Evolutionary conservation across 2,113 vertebrate genomes (phyloP).

Genomic region (Ictalurus furcatus): DNA sequence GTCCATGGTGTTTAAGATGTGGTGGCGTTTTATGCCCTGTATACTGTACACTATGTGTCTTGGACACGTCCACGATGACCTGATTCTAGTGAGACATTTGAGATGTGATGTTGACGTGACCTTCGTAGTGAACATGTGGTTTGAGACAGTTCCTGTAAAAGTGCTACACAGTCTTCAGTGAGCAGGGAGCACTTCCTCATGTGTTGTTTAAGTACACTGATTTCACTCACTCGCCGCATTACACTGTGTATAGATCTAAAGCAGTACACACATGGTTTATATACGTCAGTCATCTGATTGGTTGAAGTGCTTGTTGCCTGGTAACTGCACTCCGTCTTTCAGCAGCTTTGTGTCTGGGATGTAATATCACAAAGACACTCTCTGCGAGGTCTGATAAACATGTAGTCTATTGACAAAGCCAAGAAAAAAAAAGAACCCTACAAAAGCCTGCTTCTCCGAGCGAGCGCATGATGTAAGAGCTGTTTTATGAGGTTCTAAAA

Average conservation of each 20-base stretch:
- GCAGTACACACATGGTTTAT: conserved; percentile 6
- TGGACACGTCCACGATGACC: not conserved
- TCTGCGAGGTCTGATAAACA: conserved; percentile 63
- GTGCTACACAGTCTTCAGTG: not conserved
- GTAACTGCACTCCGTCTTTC: conserved; percentile 71
- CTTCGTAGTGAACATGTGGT: not conserved
- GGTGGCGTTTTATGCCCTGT: not conserved
- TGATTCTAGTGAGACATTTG: not conserved
- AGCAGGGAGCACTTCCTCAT: not conserved
- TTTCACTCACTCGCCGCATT: too few species aligned
- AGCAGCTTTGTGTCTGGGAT: conserved; percentile 66
- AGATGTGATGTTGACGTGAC: not conserved
- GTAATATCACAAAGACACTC: conserved; percentile 73
- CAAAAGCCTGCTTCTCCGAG: conserved; percentile 55
- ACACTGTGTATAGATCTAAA: not conserved
- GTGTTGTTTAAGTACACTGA: not conserved
- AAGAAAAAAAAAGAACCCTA: conserved; percentile 39
- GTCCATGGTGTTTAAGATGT: not conserved
- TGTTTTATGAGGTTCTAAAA: not conserved
- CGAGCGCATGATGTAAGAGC: conserved; percentile 3
- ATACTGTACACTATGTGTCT: not conserved
- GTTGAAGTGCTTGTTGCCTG: conserved; percentile 77
- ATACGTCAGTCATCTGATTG: conserved; percentile 65
- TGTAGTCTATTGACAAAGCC: conserved; percentile 62
- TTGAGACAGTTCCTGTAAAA: not conserved